phyloP scores from a whole-genome alignment of 2,113 vertebrate genomes.

The Notiomystis cincta region DNA sequence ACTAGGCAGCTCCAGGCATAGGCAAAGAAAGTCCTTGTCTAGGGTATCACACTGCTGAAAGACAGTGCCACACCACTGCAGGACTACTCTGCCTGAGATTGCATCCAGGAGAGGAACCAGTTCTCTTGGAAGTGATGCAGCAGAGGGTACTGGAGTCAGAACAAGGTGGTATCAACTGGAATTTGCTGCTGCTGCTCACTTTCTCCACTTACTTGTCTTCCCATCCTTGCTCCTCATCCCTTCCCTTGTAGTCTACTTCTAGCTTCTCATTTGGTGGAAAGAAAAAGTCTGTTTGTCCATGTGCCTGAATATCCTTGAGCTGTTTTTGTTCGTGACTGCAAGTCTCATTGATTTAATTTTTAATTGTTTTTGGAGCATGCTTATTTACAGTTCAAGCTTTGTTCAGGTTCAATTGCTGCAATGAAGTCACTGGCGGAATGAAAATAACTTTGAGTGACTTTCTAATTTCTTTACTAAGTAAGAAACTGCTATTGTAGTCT shows the following conservation, averaged over 20 bases:
- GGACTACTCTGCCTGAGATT: background rate
- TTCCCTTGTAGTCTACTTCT: background rate
- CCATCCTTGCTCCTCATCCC: rapidly evolving
- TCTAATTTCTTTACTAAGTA: background rate
- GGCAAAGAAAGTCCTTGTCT: background rate
- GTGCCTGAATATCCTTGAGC: background rate
- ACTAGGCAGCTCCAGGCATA: background rate
- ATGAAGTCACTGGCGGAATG: background rate
- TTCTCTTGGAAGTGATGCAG: background rate
- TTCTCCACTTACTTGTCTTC: background rate
- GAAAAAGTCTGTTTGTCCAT: background rate
- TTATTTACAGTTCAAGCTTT: background rate
- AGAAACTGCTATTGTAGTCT: background rate
- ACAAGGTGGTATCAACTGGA: background rate
- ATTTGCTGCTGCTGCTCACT: background rate
- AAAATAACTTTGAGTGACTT: background rate
- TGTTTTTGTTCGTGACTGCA: background rate
- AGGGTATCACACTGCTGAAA: background rate
- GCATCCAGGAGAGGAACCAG: background rate
- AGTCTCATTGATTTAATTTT: background rate
- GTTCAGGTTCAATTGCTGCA: background rate
- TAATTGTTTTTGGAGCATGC: background rate
- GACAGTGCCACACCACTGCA: background rate
- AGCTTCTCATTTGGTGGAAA: background rate
- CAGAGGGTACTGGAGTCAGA: background rate